Evolutionary conservation across 2,888 invertebrate species (phyloP).

Genomic region (Arge pagana): DNA sequence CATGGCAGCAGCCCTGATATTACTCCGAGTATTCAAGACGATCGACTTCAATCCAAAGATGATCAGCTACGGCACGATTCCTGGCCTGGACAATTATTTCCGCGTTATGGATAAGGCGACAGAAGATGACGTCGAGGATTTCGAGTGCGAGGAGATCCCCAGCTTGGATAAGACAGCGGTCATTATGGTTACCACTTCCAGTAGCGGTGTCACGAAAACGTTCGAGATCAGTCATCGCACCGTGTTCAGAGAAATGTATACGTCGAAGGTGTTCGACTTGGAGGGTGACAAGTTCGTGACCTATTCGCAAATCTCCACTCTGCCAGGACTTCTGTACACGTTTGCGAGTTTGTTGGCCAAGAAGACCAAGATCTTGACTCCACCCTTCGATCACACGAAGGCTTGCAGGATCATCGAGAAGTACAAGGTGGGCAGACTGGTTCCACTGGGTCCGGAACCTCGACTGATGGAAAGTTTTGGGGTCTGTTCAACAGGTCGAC

Average conservation of each 20-base stretch:
- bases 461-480: too few species aligned
- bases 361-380: too few species aligned
- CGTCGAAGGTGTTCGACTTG: too few species aligned
- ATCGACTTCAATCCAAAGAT: slow-evolving; percentile 25
- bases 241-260: slow-evolving; percentile 22
- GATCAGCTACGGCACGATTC: slow-evolving; percentile 27
- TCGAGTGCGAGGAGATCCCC: slow-evolving; percentile 28
- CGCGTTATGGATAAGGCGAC: not conserved
- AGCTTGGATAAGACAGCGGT: slow-evolving; percentile 30
- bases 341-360: too few species aligned
- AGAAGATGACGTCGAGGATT: slow-evolving; percentile 22
- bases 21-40: slow-evolving; percentile 20
- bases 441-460: too few species aligned
- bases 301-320: too few species aligned
- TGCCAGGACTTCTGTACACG: too few species aligned
- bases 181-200: slow-evolving; percentile 49
- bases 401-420: too few species aligned
- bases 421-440: too few species aligned
- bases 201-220: slow-evolving; percentile 47
- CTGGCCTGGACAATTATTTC: slow-evolving; percentile 6
- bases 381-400: too few species aligned
- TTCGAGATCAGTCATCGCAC: slow-evolving; percentile 39
- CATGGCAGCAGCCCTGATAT: slow-evolving; percentile 14
- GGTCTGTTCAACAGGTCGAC: too few species aligned
- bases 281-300: too few species aligned